phyloP scores from a whole-genome alignment of 2,797 vertebrate species.

The Mallotus villosus region DNA sequence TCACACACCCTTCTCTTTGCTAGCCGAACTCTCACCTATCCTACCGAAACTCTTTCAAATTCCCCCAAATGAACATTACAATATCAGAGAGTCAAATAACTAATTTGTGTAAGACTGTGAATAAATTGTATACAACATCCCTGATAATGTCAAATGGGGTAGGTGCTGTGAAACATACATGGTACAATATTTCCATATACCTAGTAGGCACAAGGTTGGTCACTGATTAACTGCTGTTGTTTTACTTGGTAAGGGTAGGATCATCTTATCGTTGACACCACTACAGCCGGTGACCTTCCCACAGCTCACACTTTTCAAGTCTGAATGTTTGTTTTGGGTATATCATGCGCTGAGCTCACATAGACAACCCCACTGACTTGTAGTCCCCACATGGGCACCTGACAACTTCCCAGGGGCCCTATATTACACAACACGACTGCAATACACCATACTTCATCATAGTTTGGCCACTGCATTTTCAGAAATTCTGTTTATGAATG shows the following conservation, averaged over 20 bases:
- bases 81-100: too few relatives aligned
- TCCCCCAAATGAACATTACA: too few relatives aligned
- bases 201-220: background rate
- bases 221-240: constrained; percentile 4
- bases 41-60: too few relatives aligned
- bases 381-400: background rate
- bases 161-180: background rate
- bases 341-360: background rate
- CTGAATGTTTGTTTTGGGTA: background rate
- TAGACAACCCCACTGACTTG: background rate
- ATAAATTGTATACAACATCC: too few relatives aligned
- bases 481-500: too few relatives aligned
- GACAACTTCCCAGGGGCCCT: background rate
- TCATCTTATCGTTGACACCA: background rate
- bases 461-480: background rate
- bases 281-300: constrained; percentile 9
- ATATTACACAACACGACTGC: background rate
- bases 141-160: too few relatives aligned
- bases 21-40: too few relatives aligned
- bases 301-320: background rate
- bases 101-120: too few relatives aligned
- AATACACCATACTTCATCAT: background rate
- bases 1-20: too few relatives aligned
- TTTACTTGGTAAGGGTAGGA: background rate
- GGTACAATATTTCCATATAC: background rate